phyloP scores from a whole-genome alignment of 1,140 invertebrate genomes.

The Galleria mellonella region DNA sequence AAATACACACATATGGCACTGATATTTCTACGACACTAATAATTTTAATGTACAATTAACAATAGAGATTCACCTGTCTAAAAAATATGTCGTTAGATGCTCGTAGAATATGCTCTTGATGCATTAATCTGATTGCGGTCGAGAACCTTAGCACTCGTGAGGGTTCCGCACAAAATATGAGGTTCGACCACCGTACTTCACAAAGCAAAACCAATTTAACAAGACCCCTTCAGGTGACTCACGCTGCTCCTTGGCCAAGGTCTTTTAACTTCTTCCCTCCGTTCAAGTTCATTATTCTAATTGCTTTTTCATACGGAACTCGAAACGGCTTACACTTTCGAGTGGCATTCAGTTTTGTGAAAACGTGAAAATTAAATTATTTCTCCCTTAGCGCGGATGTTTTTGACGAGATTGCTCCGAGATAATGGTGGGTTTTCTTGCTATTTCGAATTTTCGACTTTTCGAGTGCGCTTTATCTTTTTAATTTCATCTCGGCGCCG shows the following conservation, averaged over 20 bases:
- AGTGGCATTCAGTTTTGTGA: constrained; percentile 45
- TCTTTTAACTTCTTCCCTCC: constrained; percentile 15
- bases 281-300: constrained; percentile 69
- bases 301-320: constrained; percentile 68
- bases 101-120: too few relatives aligned
- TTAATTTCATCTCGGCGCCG: constrained; percentile 9
- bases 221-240: constrained; percentile 8
- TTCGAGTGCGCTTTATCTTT: constrained; percentile 14
- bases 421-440: constrained; percentile 35
- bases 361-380: constrained; percentile 66
- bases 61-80: constrained; percentile 33
- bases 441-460: constrained; percentile 12
- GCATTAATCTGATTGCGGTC: constrained; percentile 53
- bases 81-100: constrained; percentile 43
- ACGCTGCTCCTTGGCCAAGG: constrained; percentile 6
- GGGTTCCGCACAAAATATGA: constrained; percentile 25
- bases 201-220: constrained; percentile 15
- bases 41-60: constrained; percentile 1
- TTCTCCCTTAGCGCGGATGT: constrained; percentile 32
- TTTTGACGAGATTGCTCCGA: constrained; percentile 52
- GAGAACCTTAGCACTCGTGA: constrained; percentile 45
- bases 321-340: constrained; percentile 56
- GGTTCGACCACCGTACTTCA: constrained; percentile 14
- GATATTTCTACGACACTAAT: too few relatives aligned
- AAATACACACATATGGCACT: too few relatives aligned